phyloP scores from a whole-genome alignment of 2,113 vertebrate species.

The Panthera leo region DNA sequence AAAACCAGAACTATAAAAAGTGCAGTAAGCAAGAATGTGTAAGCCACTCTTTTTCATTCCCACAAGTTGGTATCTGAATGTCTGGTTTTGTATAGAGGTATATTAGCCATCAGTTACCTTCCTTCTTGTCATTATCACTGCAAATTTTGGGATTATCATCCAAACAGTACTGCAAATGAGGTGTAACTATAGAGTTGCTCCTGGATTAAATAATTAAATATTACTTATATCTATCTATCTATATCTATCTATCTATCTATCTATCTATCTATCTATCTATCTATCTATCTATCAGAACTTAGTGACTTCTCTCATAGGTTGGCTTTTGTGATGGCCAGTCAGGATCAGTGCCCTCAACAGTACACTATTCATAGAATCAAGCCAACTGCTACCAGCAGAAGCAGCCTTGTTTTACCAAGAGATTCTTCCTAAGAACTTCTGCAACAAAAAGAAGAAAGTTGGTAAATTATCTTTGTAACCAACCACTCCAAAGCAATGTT shows the following conservation, averaged over 20 bases:
- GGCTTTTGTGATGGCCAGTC: neutral
- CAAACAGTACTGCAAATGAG: neutral
- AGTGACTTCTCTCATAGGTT: neutral
- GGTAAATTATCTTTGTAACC: neutral
- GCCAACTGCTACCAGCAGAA: neutral
- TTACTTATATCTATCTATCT: neutral
- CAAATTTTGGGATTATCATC: neutral
- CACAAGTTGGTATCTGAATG: neutral
- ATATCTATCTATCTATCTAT: no score
- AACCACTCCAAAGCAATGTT: neutral
- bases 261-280: neutral
- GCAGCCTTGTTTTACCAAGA: conserved; percentile 10
- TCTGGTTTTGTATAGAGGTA: neutral
- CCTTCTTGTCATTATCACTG: neutral
- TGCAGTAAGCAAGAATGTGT: neutral
- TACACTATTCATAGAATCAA: neutral
- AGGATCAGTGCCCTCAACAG: neutral
- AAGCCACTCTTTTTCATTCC: neutral
- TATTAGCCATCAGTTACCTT: neutral
- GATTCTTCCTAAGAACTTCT: neutral
- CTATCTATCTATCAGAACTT: neutral
- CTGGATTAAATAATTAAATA: neutral
- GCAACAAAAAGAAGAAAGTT: neutral
- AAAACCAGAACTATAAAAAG: neutral
- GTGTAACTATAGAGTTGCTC: neutral